Conservation (phyloP, 2,113 vertebrate genomes). For the Gasterosteus nipponicus region DNA sequence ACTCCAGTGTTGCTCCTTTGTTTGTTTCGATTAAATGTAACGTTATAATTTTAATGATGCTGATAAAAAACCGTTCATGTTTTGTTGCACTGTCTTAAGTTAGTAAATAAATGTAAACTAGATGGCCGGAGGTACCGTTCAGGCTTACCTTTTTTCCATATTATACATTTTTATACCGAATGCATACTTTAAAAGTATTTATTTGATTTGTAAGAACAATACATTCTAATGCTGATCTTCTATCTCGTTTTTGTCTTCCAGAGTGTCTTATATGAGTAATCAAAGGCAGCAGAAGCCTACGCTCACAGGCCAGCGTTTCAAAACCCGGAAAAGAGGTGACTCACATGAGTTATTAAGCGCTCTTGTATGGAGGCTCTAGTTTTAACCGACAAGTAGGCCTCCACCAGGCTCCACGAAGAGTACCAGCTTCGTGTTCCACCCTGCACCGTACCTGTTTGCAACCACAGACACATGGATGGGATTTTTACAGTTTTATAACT, state of each 20-base stretch:
- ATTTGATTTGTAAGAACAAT: no score
- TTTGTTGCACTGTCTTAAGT: neutral
- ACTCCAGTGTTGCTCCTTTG: neutral
- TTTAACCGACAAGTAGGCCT: neutral
- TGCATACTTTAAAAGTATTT: neutral
- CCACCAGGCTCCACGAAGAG: neutral
- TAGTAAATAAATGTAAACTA: neutral
- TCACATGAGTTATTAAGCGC: neutral
- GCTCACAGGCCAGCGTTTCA: conserved; percentile 99
- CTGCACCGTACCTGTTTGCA: no score
- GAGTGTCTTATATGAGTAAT: conserved; percentile 99
- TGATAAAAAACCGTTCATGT: neutral
- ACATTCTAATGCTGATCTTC: neutral
- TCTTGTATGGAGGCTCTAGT: neutral
- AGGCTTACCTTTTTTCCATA: no score
- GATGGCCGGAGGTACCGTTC: neutral
- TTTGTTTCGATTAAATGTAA: neutral
- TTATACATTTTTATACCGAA: neutral
- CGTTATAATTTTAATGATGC: neutral
- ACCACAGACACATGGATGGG: no score
- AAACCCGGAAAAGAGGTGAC: conserved; percentile 96
- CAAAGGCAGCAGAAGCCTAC: conserved; percentile 99
- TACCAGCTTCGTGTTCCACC: neutral
- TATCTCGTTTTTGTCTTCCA: conserved; percentile 46
- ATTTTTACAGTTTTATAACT: neutral